Evolutionary conservation across 2,888 invertebrate genomes (phyloP).

Genomic region (Allolobophora icterica): DNA sequence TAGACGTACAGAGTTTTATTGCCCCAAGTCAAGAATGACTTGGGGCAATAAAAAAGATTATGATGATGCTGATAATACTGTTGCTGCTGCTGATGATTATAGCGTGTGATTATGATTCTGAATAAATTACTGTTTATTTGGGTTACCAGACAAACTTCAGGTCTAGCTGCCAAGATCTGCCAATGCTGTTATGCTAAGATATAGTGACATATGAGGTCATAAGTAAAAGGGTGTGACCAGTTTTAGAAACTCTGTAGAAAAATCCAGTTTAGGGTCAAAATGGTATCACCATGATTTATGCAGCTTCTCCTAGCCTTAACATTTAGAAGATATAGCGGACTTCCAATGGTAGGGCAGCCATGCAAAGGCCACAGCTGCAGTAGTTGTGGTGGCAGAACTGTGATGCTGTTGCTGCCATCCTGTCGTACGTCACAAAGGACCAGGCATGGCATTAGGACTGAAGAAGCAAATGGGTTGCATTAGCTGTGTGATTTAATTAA

Average conservation of each 20-base stretch:
- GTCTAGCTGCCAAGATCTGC: neutral
- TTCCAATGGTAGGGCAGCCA: too few relatives aligned
- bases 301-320: neutral
- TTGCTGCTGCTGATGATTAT: too few relatives aligned
- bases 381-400: neutral
- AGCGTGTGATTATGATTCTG: too few relatives aligned
- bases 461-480: constrained; percentile 25
- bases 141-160: neutral
- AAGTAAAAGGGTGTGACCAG: neutral
- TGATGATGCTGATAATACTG: too few relatives aligned
- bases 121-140: neutral
- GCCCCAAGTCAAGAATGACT: too few relatives aligned
- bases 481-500: constrained; percentile 14
- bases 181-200: neutral
- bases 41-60: too few relatives aligned
- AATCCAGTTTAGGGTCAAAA: neutral
- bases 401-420: constrained; percentile 5
- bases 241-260: neutral
- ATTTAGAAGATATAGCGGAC: neutral
- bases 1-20: too few relatives aligned
- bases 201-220: neutral
- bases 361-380: neutral
- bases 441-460: neutral
- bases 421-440: neutral
- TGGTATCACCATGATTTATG: neutral